A percentile compares a stretch with the other conserved stretches of the same genome.
These are phyloP conservation scores for Galemys pyrenaicus DNA, from an alignment of 2,113 vertebrate genomes.

Conservation along the genomic window DNA sequence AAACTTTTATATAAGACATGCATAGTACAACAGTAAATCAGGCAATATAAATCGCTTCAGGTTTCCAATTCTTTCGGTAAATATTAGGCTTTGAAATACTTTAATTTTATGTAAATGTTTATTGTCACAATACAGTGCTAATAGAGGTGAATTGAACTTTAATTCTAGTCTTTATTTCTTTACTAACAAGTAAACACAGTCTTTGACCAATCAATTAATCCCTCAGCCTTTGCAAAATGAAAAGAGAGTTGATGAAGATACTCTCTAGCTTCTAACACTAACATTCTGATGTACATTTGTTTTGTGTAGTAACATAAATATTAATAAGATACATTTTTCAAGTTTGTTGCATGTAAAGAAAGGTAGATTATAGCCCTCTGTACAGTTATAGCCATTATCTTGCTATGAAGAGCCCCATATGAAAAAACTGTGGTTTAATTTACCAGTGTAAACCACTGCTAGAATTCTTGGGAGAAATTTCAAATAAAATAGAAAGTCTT, in stretches of 20 bases:
- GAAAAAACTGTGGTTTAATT: not conserved
- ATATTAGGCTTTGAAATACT: not conserved
- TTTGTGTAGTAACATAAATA: constrained; percentile 19
- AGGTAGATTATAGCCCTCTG: not conserved
- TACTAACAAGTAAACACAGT: constrained; percentile 61
- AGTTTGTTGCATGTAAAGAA: not conserved
- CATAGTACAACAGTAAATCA: not conserved
- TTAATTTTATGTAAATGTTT: not conserved
- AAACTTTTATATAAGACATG: not conserved
- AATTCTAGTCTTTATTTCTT: constrained; percentile 41
- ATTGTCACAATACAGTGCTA: not conserved
- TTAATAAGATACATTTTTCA: not conserved
- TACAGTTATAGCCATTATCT: not conserved
- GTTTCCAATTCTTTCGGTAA: not conserved
- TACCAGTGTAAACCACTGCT: not conserved
- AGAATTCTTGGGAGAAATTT: not conserved
- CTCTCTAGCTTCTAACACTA: constrained; percentile 47
- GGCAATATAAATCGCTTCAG: not conserved
- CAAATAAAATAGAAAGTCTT: not conserved
- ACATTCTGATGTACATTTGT: constrained; percentile 2
- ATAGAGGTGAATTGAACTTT: not conserved
- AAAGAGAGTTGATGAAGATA: constrained; percentile 15
- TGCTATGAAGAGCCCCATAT: not conserved
- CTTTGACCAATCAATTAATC: constrained; percentile 65
- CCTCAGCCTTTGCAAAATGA: constrained; percentile 56